Percentiles rank a stretch among this genome's conserved stretches.
These are phyloP conservation scores for Microctonus brassicae DNA, from an alignment of 2,888 invertebrate species.

Conservation along the genomic window DNA sequence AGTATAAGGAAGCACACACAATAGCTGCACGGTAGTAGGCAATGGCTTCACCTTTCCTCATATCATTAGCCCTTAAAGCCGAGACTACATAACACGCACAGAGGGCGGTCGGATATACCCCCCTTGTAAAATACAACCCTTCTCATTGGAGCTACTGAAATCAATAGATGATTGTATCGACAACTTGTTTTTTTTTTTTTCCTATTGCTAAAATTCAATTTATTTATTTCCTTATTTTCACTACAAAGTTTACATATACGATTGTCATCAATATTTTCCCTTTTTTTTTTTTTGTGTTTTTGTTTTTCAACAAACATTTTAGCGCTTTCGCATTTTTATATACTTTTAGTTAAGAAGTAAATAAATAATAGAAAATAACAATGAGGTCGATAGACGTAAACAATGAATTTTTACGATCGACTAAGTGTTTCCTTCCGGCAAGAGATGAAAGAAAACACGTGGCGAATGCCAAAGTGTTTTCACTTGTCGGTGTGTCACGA, in stretches of 20 bases:
- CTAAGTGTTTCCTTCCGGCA: constrained; percentile 24
- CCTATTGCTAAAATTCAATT: not conserved
- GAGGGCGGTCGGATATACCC: constrained; percentile 2
- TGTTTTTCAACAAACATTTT: not conserved
- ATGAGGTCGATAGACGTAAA: constrained; percentile 17
- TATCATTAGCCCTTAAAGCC: constrained; percentile 50
- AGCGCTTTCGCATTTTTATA: not conserved
- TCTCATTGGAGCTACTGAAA: constrained; percentile 21
- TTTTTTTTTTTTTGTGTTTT: not conserved
- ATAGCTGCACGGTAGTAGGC: constrained; percentile 48
- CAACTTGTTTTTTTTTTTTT: not conserved
- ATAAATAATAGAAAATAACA: not conserved
- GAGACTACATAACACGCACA: constrained; percentile 45
- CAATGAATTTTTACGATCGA: constrained; percentile 11
- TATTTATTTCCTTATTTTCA: not conserved
- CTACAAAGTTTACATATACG: too few relatives aligned
- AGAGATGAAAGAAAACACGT: constrained; percentile 33
- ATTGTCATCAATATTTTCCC: not conserved
- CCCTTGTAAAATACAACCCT: constrained; percentile 18
- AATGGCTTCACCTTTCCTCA: constrained; percentile 58
- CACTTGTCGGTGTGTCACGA: constrained; percentile 16
- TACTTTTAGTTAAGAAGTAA: not conserved
- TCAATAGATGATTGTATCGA: constrained; percentile 16
- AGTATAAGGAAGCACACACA: constrained; percentile 53
- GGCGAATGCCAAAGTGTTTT: constrained; percentile 33